Evolutionary conservation across 1,140 invertebrate genomes (phyloP), one percentile per base, ranked within the genome.

Genomic region (Phenacoccus solenopsis): DNA sequence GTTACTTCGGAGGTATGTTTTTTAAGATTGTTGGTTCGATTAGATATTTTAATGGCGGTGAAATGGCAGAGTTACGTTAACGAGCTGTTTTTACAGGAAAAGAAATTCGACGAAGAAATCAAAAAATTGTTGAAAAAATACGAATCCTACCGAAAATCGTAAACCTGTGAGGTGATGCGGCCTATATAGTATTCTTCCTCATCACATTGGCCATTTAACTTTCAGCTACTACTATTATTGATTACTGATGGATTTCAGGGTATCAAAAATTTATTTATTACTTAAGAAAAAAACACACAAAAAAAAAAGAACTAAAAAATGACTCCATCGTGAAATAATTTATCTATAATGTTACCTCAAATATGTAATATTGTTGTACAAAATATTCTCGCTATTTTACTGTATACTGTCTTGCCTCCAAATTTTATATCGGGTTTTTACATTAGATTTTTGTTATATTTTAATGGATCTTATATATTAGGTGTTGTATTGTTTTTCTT

Each of bases 71-170:
- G n/a, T n/a, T n/a, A n/a, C 13, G 13, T 32, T 32, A 32, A 32
- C 30, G 30, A 5, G 30, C 5, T 32, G 30, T 32, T 7, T 16
- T 49, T 49, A 49, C 61, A 71, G 70, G 70, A 71, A n/a, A 68
- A 68, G 10, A 68, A 69, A 28, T 28, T 67, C n/a, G 61, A 71
- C 61, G 67, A 71, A 57, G 70, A 71, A 69, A 71, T 71, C 9
- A 71, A 69, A 22, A 68, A 71, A n/a, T 35, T 71, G 24, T 12
- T 71, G 20, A n/a, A 28, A 32, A 68, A 71, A 27, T 71, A 68
- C 20, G 27, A 56, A 27, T 71, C 70, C 1, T 71, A 71, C 56
- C 74, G 74, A 69, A 76, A 75, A 73, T 70, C 76, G 24, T 64
- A 64, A 25, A 16, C 5, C 3, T 49, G 16, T 16, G 3, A n/a